phyloP scores from a whole-genome alignment of 2,888 invertebrate genomes.

The Dioctria rufipes region DNA sequence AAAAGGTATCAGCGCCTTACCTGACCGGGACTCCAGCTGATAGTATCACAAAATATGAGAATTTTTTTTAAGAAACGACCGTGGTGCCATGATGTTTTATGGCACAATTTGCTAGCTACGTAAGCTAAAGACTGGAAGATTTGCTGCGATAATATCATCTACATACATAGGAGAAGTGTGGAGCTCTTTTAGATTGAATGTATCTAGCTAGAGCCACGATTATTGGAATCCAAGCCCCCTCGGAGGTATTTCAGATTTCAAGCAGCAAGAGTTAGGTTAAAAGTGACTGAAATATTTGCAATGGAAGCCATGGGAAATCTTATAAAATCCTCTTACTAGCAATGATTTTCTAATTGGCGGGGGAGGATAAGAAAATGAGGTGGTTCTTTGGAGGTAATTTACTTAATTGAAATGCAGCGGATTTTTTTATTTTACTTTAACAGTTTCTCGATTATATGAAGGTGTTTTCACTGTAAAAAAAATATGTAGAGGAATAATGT shows the following conservation, averaged over 20 bases:
- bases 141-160: not conserved
- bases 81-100: not conserved
- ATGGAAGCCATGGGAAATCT: constrained; percentile 53
- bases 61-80: constrained; percentile 7
- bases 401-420: constrained; percentile 29
- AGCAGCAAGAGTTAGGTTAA: no score
- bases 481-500: no score
- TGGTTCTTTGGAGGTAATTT: constrained; percentile 22
- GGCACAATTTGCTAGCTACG: not conserved
- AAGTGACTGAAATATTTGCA: constrained; percentile 53
- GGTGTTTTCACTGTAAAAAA: no score
- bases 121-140: not conserved
- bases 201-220: not conserved
- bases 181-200: not conserved
- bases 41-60: constrained; percentile 25
- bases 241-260: no score
- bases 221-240: not conserved
- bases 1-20: constrained; percentile 29
- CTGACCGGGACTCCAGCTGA: not conserved
- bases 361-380: constrained; percentile 20
- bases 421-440: not conserved
- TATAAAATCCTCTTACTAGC: constrained; percentile 54
- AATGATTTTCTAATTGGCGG: not conserved
- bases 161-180: not conserved
- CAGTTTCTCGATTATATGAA: no score